These are phyloP conservation scores for Gasteruption jaculator DNA, from an alignment of 2,888 invertebrate genomes.

Conservation along the genomic window DNA sequence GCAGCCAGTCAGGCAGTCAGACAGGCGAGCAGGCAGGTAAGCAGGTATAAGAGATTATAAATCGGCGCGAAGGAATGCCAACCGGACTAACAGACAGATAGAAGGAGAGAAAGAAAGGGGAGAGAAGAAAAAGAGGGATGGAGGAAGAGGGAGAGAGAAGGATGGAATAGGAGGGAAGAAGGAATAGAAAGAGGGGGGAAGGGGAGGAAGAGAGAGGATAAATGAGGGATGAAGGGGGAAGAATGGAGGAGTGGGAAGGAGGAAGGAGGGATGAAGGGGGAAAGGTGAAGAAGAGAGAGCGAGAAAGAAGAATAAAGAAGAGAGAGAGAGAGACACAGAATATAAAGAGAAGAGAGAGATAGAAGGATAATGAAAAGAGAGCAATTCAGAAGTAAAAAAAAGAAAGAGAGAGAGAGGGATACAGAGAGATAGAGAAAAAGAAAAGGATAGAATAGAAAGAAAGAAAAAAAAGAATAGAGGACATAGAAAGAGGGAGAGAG, in stretches of 20 bases:
- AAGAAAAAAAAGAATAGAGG: background rate
- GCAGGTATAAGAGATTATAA: no score
- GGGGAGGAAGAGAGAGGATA: background rate
- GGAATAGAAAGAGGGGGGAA: background rate
- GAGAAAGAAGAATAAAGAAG: conserved; percentile 20
- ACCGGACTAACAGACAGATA: background rate
- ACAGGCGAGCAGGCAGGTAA: no score
- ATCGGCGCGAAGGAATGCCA: conserved; percentile 4
- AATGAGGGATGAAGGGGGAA: background rate
- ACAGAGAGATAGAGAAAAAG: background rate
- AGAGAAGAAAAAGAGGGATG: background rate
- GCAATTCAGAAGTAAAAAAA: background rate
- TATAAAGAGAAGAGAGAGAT: background rate
- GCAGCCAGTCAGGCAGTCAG: no score
- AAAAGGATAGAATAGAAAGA: background rate
- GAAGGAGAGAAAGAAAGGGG: background rate
- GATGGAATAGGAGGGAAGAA: background rate
- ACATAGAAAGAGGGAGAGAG: conserved; percentile 3
- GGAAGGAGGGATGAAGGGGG: conserved; percentile 6
- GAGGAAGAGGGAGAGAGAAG: background rate
- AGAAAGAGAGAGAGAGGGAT: background rate
- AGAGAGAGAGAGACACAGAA: conserved; percentile 6
- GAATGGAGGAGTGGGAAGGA: background rate
- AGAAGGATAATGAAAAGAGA: background rate
- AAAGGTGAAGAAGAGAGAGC: conserved; percentile 6